Base-by-base conservation (phyloP, 2,888 invertebrate genomes). In the Nasonovia ribisnigri region DNA sequence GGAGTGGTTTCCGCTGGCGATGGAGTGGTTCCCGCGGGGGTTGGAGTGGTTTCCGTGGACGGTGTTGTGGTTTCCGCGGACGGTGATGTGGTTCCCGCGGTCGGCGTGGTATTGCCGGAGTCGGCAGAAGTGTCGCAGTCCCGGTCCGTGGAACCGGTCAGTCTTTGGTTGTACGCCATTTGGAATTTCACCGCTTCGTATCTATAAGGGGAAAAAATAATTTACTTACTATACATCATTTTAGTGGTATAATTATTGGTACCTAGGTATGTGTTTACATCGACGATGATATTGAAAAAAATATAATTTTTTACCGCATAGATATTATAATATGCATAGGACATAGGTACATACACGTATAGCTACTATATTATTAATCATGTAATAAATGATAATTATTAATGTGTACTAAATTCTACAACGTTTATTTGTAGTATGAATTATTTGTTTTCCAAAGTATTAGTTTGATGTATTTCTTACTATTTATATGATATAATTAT, bases 111-210 rank as follows among this genome's bases (percentile, higher is more conserved):
- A n/a, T n/a, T n/a, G n/a, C n/a, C 84, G 42, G 57, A 46, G 2
- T 54, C 13, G 1, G 13, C 43, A 1, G 6, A 36, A 36, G 93
- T 93, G 48, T 93, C 93, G 29, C 93, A 93, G 20, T 93, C 93
- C 3, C 93, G 93, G 84, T 93, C 93, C 29, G 89, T 90, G 29
- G 60, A 89, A 42, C n/a, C 24, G 48, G 89, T n/a, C 29, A 57
- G 42, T 10, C 67, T 93, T 43, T 26, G 57, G 16, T 90, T 90
- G 60, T 86, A 93, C 3, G 90, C 93, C 36, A 86, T 8, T 93
- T 93, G 93, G 60, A 93, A 93, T 67, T 90, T 93, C 1, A 90
- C 86, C 0, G 93, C 54, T 24, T 93, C 84, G 57, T 57, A 90
- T 29, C 93, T 93, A 46, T 46, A 43, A n/a, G 29, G 11, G 29